Conservation (phyloP, 2,113 vertebrate genomes). For the Oceanodroma tethys region DNA sequence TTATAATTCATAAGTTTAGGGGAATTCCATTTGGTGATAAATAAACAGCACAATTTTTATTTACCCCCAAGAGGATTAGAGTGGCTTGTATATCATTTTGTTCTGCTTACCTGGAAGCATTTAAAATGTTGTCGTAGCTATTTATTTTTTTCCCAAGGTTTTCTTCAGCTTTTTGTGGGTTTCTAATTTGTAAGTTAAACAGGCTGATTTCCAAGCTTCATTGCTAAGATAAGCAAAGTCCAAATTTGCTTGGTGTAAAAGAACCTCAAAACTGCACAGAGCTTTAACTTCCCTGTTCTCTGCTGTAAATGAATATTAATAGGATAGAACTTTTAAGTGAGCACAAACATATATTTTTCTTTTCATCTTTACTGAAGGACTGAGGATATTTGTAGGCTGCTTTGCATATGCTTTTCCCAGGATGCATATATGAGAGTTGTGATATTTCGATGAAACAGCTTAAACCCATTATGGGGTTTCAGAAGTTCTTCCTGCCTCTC, state of each 20-base stretch:
- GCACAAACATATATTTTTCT: not conserved
- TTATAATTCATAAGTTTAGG: not conserved
- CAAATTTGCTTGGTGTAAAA: not conserved
- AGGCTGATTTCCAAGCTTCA: not conserved
- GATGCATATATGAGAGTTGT: not conserved
- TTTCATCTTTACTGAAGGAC: not conserved
- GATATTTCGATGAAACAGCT: not conserved
- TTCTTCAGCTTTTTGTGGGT: not conserved
- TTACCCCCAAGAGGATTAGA: not conserved
- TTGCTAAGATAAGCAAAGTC: not conserved
- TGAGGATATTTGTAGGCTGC: not conserved
- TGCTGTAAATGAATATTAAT: not conserved
- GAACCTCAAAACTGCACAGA: not conserved
- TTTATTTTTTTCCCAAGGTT: not conserved
- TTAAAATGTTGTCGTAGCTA: not conserved
- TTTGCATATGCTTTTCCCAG: constrained; percentile 8
- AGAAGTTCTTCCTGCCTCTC: not conserved
- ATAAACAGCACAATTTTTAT: not conserved
- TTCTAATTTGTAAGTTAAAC: constrained; percentile 5
- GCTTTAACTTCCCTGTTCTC: constrained; percentile 1
- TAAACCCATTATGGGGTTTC: not conserved
- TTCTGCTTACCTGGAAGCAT: not conserved
- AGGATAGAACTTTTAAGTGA: not conserved
- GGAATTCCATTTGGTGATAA: not conserved
- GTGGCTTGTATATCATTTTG: not conserved